Evolutionary conservation across 1,140 invertebrate species (phyloP).

Genomic region (Oppia nitens): DNA sequence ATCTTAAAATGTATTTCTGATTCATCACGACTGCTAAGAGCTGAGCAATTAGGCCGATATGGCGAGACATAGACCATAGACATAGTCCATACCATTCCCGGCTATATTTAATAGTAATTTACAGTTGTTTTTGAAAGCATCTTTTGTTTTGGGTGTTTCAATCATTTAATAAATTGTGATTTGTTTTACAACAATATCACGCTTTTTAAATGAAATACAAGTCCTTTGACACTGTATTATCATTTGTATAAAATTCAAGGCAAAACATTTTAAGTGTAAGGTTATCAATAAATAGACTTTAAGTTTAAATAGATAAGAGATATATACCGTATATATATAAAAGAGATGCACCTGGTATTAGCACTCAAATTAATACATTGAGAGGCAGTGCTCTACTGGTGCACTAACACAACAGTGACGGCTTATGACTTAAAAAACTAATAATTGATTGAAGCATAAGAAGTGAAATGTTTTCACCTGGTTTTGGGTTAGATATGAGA

Average conservation of each 20-base stretch:
- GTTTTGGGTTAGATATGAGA: neutral
- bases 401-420: no score
- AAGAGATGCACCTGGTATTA: neutral
- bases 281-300: no score
- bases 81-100: no score
- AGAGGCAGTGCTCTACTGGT: no score
- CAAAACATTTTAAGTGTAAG: no score
- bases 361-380: neutral
- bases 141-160: no score
- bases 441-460: neutral
- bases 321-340: neutral
- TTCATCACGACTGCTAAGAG: neutral
- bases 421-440: neutral
- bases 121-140: no score
- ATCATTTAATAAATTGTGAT: neutral
- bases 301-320: no score
- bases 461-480: neutral
- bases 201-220: neutral
- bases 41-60: neutral
- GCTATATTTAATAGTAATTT: neutral
- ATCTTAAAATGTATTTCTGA: neutral
- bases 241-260: neutral
- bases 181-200: neutral
- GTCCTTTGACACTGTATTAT: neutral
- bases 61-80: no score